phyloP scores from a whole-genome alignment of 2,888 invertebrate species.

The Candidula unifasciata region DNA sequence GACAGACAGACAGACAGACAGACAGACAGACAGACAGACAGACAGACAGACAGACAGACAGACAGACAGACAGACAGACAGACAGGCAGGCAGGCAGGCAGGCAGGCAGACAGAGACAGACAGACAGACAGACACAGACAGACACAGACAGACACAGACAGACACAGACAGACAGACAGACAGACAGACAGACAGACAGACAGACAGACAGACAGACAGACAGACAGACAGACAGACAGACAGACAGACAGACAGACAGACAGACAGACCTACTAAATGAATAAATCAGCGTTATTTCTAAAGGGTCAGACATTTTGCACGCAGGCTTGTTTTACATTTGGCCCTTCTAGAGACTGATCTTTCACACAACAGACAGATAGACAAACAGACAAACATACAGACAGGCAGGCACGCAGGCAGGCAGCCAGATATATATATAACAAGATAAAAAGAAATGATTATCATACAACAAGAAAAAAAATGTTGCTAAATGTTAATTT shows the following conservation, averaged over 20 bases:
- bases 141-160: slow-evolving; percentile 27
- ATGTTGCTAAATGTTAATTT: neutral
- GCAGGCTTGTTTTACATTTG: too few species aligned
- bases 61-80: neutral
- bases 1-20: too few species aligned
- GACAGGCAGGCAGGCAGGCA: slow-evolving; percentile 18
- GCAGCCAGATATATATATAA: neutral
- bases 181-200: neutral
- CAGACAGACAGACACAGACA: neutral
- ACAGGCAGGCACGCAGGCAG: neutral
- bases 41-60: too few species aligned
- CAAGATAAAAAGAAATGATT: neutral
- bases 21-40: too few species aligned
- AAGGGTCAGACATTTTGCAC: too few species aligned
- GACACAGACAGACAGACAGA: slow-evolving; percentile 29
- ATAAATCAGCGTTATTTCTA: too few species aligned
- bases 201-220: neutral
- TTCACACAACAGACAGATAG: neutral
- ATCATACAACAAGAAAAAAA: neutral
- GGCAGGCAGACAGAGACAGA: slow-evolving; percentile 1
- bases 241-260: neutral
- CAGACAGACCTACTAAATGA: too few species aligned
- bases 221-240: neutral
- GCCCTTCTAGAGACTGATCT: too few species aligned
- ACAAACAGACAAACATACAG: neutral